phyloP scores from a whole-genome alignment of 2,888 invertebrate species.

The Anagyrus pseudococci region DNA sequence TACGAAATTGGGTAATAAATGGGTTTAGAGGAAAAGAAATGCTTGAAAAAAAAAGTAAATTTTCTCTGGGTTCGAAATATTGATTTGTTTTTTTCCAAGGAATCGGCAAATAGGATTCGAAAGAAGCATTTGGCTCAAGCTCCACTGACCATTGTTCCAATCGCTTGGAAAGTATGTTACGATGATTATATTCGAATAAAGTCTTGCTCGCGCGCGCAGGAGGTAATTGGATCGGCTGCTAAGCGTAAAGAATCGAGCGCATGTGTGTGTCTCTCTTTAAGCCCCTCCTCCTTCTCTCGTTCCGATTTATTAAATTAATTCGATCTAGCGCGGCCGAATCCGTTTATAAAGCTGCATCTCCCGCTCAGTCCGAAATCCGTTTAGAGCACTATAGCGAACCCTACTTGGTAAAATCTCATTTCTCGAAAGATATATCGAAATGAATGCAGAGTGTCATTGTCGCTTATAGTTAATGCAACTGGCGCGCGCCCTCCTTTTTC shows the following conservation, averaged over 20 bases:
- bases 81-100: too few relatives aligned
- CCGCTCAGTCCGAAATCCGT: background rate
- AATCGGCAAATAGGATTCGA: too few relatives aligned
- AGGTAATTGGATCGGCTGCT: constrained; percentile 23
- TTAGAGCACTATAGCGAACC: too few relatives aligned
- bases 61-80: too few relatives aligned
- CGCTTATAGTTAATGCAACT: constrained; percentile 22
- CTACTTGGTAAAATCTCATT: too few relatives aligned
- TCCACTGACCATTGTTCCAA: too few relatives aligned
- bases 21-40: too few relatives aligned
- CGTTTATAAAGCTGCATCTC: constrained; percentile 34
- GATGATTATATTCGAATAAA: constrained; percentile 22
- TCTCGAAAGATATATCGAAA: constrained; percentile 26
- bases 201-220: background rate
- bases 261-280: constrained; percentile 7
- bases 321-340: constrained; percentile 17
- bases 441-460: constrained; percentile 20
- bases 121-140: too few relatives aligned
- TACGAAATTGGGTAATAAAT: too few relatives aligned
- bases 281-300: too few relatives aligned
- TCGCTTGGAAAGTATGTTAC: background rate
- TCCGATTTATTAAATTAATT: constrained; percentile 36
- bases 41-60: too few relatives aligned
- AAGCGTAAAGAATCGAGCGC: constrained; percentile 9
- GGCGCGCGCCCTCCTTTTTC: background rate